Evolutionary conservation across 2,113 vertebrate species (phyloP), one percentile per base, ranked within the genome.

Genomic region (Corythaeola cristata): DNA sequence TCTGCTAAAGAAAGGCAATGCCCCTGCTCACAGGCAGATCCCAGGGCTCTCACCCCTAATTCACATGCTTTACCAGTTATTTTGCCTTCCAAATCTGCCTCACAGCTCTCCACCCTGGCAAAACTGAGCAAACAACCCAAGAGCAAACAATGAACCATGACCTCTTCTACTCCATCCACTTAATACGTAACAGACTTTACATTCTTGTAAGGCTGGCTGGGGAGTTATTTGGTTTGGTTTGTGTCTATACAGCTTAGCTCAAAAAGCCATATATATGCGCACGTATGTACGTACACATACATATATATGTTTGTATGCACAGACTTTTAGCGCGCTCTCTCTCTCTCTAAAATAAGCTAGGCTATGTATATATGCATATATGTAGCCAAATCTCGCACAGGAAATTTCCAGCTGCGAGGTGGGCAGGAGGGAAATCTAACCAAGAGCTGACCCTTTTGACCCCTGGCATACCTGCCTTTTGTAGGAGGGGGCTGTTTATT

Each of bases 401-500:
- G 30, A 94, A 56, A 82, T 84, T 93, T 83, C 45, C 49, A 95
- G 9, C 80, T 88, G 59, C 4, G 12, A 12, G 22, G 26, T 21
- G 9, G 45, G 30, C 27, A 11, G 88, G 12, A 28, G 12, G 15
- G 28, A 15, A 85, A 53, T 50, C 47, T 79, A 91, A 88, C 60
- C 88, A 96, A 95, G 68, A 89, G 35, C 68, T 93, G 90, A 90
- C 77, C 88, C 84, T 88, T 95, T 69, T 95, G 85, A 94, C 94
- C 88, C 47, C 32, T 49, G 18, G 47, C 76, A 95, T 93, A 94
- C 92, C 89, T 97, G 64, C 7, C 71, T 92, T 89, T 91, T 95
- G 86, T 80, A 93, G 80, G 66, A 96, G 45, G 27, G 41, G 41
- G 24, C 28, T 97, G 91, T 97, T 97, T 97, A 97, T 93, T 95